Evolutionary conservation across 2,888 invertebrate genomes (phyloP).

Genomic region (Lasioglossum morio): DNA sequence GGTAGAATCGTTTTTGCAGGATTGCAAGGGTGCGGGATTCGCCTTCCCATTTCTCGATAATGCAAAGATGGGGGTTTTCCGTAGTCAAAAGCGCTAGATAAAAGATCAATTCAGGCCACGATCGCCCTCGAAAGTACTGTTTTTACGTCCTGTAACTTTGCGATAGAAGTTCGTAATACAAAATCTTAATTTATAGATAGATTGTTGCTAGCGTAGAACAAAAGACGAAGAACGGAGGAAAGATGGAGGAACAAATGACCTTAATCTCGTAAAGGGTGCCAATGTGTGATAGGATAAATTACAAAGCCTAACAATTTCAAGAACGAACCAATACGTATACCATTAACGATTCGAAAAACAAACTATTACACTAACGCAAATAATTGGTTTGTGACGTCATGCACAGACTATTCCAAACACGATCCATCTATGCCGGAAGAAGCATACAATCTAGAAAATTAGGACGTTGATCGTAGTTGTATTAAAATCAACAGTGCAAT

Average conservation of each 20-base stretch:
- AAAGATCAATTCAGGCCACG: no score
- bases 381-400: slow-evolving; percentile 28
- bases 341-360: slow-evolving; percentile 39
- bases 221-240: not conserved
- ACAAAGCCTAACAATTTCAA: not conserved
- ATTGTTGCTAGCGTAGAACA: not conserved
- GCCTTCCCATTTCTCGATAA: no score
- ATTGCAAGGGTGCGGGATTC: no score
- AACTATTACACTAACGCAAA: slow-evolving; percentile 44
- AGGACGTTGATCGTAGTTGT: not conserved
- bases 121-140: no score
- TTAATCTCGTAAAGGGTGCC: not conserved
- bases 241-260: not conserved
- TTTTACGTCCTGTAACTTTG: not conserved
- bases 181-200: not conserved
- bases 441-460: slow-evolving; percentile 36
- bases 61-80: no score
- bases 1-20: no score
- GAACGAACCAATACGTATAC: not conserved
- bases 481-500: slow-evolving; percentile 15
- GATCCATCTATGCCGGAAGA: slow-evolving; percentile 20
- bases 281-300: not conserved
- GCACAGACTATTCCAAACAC: slow-evolving; percentile 24
- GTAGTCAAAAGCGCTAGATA: no score
- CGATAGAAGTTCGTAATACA: not conserved